Percentiles rank a stretch among this genome's conserved stretches.
Conservation (phyloP, 2,888 invertebrate species). For the Polia nebulosa region DNA sequence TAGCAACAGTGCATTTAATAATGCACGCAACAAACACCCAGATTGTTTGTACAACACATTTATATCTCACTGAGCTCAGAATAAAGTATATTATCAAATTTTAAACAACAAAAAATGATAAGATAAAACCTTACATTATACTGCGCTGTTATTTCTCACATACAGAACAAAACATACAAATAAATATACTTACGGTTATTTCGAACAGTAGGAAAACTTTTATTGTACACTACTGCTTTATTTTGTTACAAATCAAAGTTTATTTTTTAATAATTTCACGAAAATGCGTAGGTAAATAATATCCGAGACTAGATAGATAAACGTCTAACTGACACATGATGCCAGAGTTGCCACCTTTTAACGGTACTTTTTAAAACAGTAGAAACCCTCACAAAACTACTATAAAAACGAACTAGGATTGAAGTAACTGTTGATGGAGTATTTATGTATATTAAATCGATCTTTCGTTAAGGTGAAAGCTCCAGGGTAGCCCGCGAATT, state of each 20-base stretch:
- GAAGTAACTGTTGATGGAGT: neutral
- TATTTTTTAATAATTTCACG: constrained; percentile 60
- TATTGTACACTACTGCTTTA: constrained; percentile 32
- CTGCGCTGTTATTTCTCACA: constrained; percentile 32
- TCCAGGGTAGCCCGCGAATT: too few species aligned
- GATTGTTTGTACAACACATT: constrained; percentile 47
- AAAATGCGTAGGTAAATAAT: constrained; percentile 79
- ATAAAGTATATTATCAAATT: constrained; percentile 58
- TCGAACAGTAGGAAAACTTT: constrained; percentile 29
- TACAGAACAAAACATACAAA: constrained; percentile 39
- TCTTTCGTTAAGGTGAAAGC: too few species aligned
- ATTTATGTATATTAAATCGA: neutral
- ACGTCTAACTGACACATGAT: constrained; percentile 72
- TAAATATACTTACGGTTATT: constrained; percentile 51
- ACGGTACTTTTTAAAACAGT: neutral
- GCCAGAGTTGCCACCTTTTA: constrained; percentile 33
- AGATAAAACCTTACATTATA: constrained; percentile 42
- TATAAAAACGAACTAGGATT: neutral
- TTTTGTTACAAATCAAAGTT: constrained; percentile 39
- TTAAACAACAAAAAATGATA: constrained; percentile 60
- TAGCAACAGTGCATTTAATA: constrained; percentile 11
- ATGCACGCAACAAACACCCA: constrained; percentile 38
- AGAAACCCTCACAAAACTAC: constrained; percentile 9
- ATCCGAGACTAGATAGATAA: constrained; percentile 59
- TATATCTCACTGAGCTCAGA: constrained; percentile 44